Evolutionary conservation across 2,888 invertebrate species (phyloP).

Genomic region (Ophonus ardosiacus): DNA sequence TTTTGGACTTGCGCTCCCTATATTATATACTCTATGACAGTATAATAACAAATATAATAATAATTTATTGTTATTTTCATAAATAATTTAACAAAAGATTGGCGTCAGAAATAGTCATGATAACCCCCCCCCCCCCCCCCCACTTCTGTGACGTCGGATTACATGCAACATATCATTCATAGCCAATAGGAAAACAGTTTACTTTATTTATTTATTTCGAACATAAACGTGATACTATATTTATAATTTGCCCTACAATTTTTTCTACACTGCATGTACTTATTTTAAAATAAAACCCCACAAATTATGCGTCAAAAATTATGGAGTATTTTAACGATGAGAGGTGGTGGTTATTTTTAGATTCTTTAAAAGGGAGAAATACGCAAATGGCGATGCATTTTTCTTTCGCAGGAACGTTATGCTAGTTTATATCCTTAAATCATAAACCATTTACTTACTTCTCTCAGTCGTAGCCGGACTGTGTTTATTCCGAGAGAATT

Average conservation of each 20-base stretch:
- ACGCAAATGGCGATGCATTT: conserved; percentile 25
- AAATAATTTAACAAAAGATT: no score
- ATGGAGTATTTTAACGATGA: background rate
- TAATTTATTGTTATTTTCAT: no score
- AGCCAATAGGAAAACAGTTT: no score
- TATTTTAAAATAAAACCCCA: background rate
- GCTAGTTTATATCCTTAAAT: conserved; percentile 50
- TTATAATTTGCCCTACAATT: background rate
- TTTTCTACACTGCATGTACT: background rate
- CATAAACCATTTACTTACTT: conserved; percentile 52
- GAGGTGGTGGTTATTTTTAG: background rate
- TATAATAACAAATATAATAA: no score
- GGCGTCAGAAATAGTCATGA: no score
- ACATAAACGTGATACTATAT: no score
- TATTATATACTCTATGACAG: no score
- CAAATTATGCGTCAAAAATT: background rate
- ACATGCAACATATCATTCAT: no score
- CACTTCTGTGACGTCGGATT: no score
- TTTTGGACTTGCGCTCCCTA: no score
- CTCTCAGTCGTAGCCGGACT: background rate
- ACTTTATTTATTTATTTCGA: no score
- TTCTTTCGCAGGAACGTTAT: conserved; percentile 37
- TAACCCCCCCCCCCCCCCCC: no score
- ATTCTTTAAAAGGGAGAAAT: conserved; percentile 15
- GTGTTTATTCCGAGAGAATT: conserved; percentile 45